These are phyloP conservation scores for Heteronetta atricapilla DNA, from an alignment of 2,113 vertebrate species.

Conservation along the genomic window DNA sequence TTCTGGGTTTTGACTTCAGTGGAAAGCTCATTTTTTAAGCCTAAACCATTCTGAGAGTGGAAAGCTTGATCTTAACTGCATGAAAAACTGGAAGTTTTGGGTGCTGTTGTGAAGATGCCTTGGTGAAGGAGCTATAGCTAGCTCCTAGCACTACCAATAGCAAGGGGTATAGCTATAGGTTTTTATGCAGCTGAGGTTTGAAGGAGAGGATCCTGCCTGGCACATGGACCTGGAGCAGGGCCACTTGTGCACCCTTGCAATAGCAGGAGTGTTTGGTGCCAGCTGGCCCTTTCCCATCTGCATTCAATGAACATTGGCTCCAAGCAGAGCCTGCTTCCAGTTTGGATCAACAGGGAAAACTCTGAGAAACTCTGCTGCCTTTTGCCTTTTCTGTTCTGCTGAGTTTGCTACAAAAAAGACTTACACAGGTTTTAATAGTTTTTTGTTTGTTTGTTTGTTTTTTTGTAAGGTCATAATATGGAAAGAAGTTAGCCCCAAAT, in stretches of 20 bases:
- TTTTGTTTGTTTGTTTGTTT: background rate
- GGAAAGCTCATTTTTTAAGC: background rate
- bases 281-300: background rate
- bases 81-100: background rate
- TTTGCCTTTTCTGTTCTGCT: background rate
- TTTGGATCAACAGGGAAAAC: background rate
- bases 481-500: background rate
- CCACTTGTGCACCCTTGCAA: fast-evolving
- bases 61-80: background rate
- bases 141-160: background rate
- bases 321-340: background rate
- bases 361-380: background rate
- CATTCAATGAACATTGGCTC: background rate
- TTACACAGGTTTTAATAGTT: background rate
- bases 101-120: background rate
- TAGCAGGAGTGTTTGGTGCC: background rate
- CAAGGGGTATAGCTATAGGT: background rate
- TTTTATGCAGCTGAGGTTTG: background rate
- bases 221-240: background rate
- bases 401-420: background rate
- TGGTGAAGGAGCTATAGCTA: background rate
- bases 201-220: background rate
- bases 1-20: background rate
- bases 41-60: background rate
- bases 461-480: background rate